Base-by-base conservation (phyloP, 2,888 invertebrate species). In the Parelbella ahira region DNA sequence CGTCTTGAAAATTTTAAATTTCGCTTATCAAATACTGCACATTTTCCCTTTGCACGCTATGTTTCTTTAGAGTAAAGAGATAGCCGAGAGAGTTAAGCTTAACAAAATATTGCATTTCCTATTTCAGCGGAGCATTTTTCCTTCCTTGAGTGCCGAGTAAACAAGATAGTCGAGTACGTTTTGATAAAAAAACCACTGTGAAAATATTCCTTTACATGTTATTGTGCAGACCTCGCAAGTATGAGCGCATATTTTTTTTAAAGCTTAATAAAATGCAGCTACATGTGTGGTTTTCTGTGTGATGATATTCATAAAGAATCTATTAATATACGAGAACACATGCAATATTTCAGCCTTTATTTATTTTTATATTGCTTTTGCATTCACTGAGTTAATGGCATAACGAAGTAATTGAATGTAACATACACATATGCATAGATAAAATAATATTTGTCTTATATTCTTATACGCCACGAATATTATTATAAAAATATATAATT, bases 81-180 rank as follows among this genome's bases (percentile, higher is more conserved):
- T 20, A 25, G 13, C 21, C 28, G 27, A 28, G 36, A 10, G 33
- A 39, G 9, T 19, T 24, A 20, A 29, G 32, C 32, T 25, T 25
- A 41, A 33, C 41, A 25, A 34, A 41, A 41, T 34, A 41, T 41
- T 27, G 28, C 33, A 28, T 41, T 41, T 41, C 24, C 21, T 33
- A 33, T 37, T 32, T 41, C 41, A 34, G 33, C 27, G 21, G 12
- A 15, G 41, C 33, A 41, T 33, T 34, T 39, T 33, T n/a, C 33
- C 20, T 25, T 37, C 34, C 33, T 33, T 28, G 41, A 27, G 15
- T 41, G 33, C 5, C 20, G 19, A 19, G 27, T 27, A 33, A 33
- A 28, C 33, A 41, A 41, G 27, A 33, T 33, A 41, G 25, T 32
- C 10, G 18, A 38, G 25, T 33, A 33, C 25, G 24, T 33, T 33